Evolutionary conservation across 2,888 invertebrate genomes (phyloP).

Genomic region (Leucophenga maculata): DNA sequence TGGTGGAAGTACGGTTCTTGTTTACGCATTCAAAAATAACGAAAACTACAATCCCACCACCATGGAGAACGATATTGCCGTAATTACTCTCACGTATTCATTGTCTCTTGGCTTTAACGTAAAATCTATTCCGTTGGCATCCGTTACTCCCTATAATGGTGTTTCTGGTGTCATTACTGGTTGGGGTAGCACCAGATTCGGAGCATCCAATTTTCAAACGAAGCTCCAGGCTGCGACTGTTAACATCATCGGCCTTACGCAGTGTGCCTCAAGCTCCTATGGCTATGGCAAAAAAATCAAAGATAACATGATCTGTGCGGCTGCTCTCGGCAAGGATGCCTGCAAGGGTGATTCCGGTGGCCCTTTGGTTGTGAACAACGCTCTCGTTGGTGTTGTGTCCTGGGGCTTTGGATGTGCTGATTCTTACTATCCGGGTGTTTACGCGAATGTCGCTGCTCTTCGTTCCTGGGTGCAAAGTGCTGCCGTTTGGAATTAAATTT

Average conservation of each 20-base stretch:
- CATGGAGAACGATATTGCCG: conserved; percentile 76
- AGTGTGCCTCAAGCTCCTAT: conserved; percentile 71
- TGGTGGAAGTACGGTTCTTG: conserved; percentile 58
- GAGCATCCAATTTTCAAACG: conserved; percentile 52
- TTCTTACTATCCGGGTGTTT: conserved; percentile 58
- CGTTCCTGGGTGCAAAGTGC: conserved; percentile 43
- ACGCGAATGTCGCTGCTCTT: conserved; percentile 52
- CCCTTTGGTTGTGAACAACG: conserved; percentile 55
- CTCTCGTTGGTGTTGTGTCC: conserved; percentile 62
- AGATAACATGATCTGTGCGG: conserved; percentile 57
- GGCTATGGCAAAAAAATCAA: conserved; percentile 46
- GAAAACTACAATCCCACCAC: conserved; percentile 69
- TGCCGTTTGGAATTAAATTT: too few relatives aligned
- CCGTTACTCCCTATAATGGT: conserved; percentile 46
- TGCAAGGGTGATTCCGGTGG: conserved; percentile 69
- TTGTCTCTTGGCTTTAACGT: conserved; percentile 56
- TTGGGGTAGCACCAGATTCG: conserved; percentile 58
- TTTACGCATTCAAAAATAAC: conserved; percentile 49
- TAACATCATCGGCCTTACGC: conserved; percentile 64
- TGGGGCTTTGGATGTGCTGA: conserved; percentile 65
- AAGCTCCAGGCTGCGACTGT: conserved; percentile 73
- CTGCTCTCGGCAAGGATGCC: conserved; percentile 51
- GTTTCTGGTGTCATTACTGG: conserved; percentile 52
- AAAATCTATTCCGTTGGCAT: conserved; percentile 71
- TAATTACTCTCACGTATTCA: conserved; percentile 71